Conservation (phyloP, 2,888 invertebrate genomes). For the Tridacna crocea region DNA sequence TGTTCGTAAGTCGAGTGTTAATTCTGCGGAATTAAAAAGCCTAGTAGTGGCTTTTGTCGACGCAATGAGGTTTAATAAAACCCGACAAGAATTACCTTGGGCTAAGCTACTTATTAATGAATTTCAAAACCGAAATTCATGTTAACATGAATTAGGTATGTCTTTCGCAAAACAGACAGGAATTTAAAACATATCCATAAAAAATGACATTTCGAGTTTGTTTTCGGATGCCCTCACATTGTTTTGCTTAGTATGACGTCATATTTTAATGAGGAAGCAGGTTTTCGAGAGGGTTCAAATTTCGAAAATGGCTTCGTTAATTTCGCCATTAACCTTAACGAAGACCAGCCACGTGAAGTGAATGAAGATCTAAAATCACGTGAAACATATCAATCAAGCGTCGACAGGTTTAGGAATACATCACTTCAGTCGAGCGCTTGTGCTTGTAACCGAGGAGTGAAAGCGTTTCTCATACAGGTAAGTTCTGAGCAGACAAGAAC, state of each 20-base stretch:
- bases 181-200: neutral
- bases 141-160: neutral
- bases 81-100: neutral
- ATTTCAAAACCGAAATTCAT: neutral
- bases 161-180: neutral
- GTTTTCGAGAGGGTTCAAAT: slow-evolving; percentile 16
- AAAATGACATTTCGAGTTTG: neutral
- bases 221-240: neutral
- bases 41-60: slow-evolving; percentile 17
- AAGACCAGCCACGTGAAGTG: neutral
- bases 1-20: neutral
- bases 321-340: slow-evolving; percentile 22
- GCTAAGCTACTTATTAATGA: neutral
- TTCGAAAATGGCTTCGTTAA: slow-evolving; percentile 24
- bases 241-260: neutral
- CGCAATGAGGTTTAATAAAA: neutral
- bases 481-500: slow-evolving; percentile 39
- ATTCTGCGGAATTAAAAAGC: neutral
- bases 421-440: slow-evolving; percentile 17
- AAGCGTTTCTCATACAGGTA: slow-evolving; percentile 29
- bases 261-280: slow-evolving; percentile 7
- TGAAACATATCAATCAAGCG: slow-evolving; percentile 12
- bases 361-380: slow-evolving; percentile 6
- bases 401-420: slow-evolving; percentile 16
- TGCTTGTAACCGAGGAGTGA: slow-evolving; percentile 21